Evolutionary conservation across 1,140 invertebrate genomes (phyloP), one percentile per base, ranked within the genome.

Genomic region (Drosophila subobscura): DNA sequence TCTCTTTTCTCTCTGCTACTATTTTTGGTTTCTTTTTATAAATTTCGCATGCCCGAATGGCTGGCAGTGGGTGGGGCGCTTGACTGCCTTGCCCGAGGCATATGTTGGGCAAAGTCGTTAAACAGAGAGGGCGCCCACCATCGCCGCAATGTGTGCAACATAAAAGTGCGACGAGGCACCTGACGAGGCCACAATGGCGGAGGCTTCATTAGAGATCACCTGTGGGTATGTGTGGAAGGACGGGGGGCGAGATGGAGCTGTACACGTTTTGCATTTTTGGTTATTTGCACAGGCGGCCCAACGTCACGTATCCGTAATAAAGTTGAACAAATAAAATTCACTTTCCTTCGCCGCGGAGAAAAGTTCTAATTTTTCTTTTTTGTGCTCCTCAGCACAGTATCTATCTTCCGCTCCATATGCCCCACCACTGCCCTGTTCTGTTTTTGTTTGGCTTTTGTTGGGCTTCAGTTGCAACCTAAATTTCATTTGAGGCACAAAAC

Each of bases 261-360:
- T 45, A 45, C 71, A 76, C 81, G 70, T 88, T 86, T 88, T 88
- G 83, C 83, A 88, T 88, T 88, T 68, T 88, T 79, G 78, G 81
- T 86, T 85, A 85, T 86, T 85, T 85, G 78, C 73, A 85, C 73
- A 85, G 73, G 81, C 80, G 55, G 78, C 77, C 79, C 83, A 89
- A 72, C 84, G 75, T 75, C 83, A 88, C 83, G 83, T 88, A 88
- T 88, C 79, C 79, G 83, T 88, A 89, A 88, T 89, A 88, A 88
- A 88, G 79, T 88, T 88, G 71, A 89, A 81, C 83, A 88, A 89
- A 88, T 89, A 89, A 88, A 88, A 88, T 88, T 83, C 83, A 88
- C 83, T 88, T 88, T 89, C 84, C 59, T 89, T 88, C 63, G 54
- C 72, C 76, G 33, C 33, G 57, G 63, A 70, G 66, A 88, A 88